A percentile compares a stretch with the other conserved stretches of the same genome.
These are phyloP conservation scores for Sander lucioperca DNA, from an alignment of 2,113 vertebrate species.

Conservation along the genomic window DNA sequence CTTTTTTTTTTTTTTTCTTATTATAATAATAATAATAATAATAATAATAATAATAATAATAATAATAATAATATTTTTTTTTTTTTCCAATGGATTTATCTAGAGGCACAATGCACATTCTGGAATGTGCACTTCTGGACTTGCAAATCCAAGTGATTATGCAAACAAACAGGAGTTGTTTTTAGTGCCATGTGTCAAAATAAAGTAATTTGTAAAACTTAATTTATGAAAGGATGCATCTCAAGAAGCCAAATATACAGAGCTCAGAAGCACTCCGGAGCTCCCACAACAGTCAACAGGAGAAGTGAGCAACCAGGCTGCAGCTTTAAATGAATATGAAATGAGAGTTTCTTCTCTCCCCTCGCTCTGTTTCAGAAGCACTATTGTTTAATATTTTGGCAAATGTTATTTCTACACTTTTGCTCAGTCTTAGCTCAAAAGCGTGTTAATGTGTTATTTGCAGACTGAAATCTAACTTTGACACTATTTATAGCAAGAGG, in stretches of 20 bases:
- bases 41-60: too few species aligned
- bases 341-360: neutral
- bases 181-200: neutral
- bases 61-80: too few species aligned
- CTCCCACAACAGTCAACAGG: slow-evolving; percentile 4
- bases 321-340: neutral
- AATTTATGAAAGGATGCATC: neutral
- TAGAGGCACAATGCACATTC: neutral
- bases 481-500: slow-evolving; percentile 7
- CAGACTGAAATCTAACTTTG: neutral
- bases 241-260: neutral
- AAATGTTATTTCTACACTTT: neutral
- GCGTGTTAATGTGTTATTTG: neutral
- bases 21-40: too few species aligned
- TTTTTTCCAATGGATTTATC: neutral
- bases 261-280: neutral
- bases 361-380: neutral
- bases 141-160: neutral
- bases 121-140: neutral
- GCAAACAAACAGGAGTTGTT: neutral
- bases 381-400: neutral
- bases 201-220: neutral
- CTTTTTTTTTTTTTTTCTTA: too few species aligned
- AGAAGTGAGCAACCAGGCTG: neutral
- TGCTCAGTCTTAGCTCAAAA: neutral